Percentiles rank a stretch among this genome's conserved stretches.
Conservation (phyloP, 2,113 vertebrate species). For the Phoenicopterus ruber region DNA sequence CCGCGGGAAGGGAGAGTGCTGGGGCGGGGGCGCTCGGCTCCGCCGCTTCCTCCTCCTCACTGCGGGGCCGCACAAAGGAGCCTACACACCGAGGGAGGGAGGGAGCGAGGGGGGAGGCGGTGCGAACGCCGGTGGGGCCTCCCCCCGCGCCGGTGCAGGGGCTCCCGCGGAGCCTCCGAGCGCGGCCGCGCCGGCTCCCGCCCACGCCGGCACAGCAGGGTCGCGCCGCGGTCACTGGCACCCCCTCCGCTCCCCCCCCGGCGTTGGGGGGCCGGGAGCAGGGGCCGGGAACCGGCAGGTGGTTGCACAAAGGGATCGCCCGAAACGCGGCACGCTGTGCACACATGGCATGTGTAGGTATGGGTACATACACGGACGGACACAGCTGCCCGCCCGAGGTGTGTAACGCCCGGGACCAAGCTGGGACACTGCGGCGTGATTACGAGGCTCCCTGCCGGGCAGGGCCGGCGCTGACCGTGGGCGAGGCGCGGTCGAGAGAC, state of each 20-base stretch:
- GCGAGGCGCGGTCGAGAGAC: neutral
- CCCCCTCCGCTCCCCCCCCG: rapidly evolving
- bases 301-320: neutral
- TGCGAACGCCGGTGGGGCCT: neutral
- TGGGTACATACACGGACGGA: rapidly evolving
- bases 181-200: neutral
- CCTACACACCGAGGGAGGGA: neutral
- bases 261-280: neutral
- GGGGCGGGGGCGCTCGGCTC: neutral
- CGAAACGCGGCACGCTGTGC: neutral
- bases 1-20: neutral
- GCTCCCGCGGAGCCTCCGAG: neutral
- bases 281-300: neutral
- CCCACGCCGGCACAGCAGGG: neutral
- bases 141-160: neutral
- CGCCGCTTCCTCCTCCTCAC: neutral
- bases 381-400: neutral
- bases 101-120: neutral
- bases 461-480: too few species aligned
- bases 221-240: neutral
- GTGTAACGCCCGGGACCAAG: neutral
- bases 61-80: neutral
- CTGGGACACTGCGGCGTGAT: neutral
- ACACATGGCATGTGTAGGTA: neutral
- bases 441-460: neutral